Evolutionary conservation across 2,797 vertebrate genomes (phyloP).

Genomic region (Phrynocephalus forsythii): DNA sequence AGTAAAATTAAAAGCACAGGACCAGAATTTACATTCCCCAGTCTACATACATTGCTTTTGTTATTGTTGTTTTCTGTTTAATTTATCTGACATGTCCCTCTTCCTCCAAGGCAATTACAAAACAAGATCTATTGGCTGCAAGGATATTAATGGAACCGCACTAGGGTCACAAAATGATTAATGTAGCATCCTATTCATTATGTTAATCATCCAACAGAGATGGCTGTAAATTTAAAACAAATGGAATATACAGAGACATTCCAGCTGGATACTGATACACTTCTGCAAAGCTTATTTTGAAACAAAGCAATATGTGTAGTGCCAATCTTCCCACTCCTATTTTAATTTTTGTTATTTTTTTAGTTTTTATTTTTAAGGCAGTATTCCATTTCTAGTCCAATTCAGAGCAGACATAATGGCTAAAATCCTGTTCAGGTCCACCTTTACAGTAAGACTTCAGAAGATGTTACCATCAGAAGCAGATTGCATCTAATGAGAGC

Average conservation of each 20-base stretch:
- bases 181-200: constrained; percentile 43
- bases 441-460: too few species aligned
- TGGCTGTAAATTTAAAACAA: constrained; percentile 33
- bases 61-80: constrained; percentile 50
- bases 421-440: too few species aligned
- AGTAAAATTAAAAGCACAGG: constrained; percentile 77
- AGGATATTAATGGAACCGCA: constrained; percentile 57
- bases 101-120: constrained; percentile 67
- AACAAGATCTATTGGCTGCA: constrained; percentile 61
- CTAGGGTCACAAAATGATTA: constrained; percentile 51
- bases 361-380: background rate
- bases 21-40: constrained; percentile 70
- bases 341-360: constrained; percentile 42
- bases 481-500: too few species aligned
- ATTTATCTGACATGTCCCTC: constrained; percentile 63
- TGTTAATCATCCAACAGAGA: constrained; percentile 51
- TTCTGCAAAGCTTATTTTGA: constrained; percentile 21
- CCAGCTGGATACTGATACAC: background rate
- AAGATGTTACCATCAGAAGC: too few species aligned
- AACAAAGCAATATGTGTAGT: constrained; percentile 31
- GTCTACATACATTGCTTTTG: constrained; percentile 65
- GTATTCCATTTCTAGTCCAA: too few species aligned
- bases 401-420: too few species aligned
- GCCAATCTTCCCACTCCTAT: constrained; percentile 16
- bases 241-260: constrained; percentile 20